Percentiles rank a stretch among this genome's conserved stretches.
Conservation (phyloP, 2,888 invertebrate genomes). For the Papilio demoleus region DNA sequence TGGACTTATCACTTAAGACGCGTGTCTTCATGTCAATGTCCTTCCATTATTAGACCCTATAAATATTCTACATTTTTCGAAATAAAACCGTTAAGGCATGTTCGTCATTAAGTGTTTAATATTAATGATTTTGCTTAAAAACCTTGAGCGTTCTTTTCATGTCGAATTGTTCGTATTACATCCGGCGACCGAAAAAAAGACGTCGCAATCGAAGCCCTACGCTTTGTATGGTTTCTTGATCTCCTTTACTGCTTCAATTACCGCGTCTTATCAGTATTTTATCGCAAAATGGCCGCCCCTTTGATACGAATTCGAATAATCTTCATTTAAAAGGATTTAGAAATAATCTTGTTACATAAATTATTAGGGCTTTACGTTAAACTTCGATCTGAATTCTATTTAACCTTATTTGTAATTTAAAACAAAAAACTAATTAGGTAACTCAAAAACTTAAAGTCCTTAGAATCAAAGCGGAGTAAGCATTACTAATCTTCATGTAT, state of each 20-base stretch:
- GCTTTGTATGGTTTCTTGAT: conserved; percentile 37
- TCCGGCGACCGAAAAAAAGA: conserved; percentile 32
- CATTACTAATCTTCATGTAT: no score
- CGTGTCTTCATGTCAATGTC: no score
- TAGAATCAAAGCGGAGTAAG: no score
- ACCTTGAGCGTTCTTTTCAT: background rate
- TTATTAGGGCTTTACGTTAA: conserved; percentile 10
- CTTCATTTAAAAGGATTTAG: conserved; percentile 31
- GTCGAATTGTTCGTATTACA: conserved; percentile 5
- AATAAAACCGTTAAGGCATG: no score
- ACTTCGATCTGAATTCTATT: background rate
- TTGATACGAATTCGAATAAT: conserved; percentile 31
- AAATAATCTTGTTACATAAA: conserved; percentile 23
- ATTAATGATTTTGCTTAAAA: no score
- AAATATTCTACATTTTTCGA: no score
- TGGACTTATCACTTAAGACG: no score
- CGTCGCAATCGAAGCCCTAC: conserved; percentile 29
- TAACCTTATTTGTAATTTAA: background rate
- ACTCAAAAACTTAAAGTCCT: no score
- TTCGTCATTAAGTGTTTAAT: no score
- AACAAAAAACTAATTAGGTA: no score
- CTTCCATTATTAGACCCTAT: no score
- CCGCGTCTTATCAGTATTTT: conserved; percentile 38
- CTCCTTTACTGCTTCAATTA: conserved; percentile 40
- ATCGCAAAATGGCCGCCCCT: conserved; percentile 33